A percentile compares a stretch with the other conserved stretches of the same genome.
Evolutionary conservation across 2,888 invertebrate species (phyloP).

Genomic region (Eledona agricola): DNA sequence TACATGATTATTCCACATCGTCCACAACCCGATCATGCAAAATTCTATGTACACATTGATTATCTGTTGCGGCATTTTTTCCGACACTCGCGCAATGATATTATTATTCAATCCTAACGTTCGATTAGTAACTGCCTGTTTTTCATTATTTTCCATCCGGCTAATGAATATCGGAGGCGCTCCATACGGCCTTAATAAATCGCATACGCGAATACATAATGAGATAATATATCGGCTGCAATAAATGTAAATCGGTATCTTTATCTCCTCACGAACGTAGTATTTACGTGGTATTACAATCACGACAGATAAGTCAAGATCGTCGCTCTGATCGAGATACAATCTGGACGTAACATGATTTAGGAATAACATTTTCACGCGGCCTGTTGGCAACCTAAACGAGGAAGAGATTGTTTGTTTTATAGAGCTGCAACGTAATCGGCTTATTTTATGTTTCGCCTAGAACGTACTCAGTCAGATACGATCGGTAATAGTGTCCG

Average conservation of each 20-base stretch:
- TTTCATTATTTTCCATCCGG: background rate
- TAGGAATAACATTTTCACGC: constrained; percentile 37
- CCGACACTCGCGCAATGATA: background rate
- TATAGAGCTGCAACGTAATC: constrained; percentile 25
- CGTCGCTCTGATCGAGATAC: constrained; percentile 35
- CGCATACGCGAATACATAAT: constrained; percentile 12
- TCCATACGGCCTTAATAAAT: constrained; percentile 15
- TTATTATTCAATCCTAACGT: too few species aligned
- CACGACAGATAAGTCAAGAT: constrained; percentile 39
- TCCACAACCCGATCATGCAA: constrained; percentile 17
- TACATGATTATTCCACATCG: constrained; percentile 31
- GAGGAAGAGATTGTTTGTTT: constrained; percentile 30
- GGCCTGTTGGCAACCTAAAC: constrained; percentile 21
- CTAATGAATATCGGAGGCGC: background rate
- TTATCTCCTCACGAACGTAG: constrained; percentile 37
- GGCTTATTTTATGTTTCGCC: constrained; percentile 30
- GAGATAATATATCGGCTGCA: constrained; percentile 32
- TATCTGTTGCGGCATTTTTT: background rate
- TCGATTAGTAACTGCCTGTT: constrained; percentile 8
- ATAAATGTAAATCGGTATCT: constrained; percentile 39
- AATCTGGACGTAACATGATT: constrained; percentile 37
- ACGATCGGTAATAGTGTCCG: too few species aligned
- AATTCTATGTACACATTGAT: constrained; percentile 10
- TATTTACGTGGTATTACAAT: constrained; percentile 39
- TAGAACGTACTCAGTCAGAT: constrained; percentile 29